These are phyloP conservation scores for Euschistus heros DNA, from an alignment of 1,140 invertebrate species.

Conservation along the genomic window DNA sequence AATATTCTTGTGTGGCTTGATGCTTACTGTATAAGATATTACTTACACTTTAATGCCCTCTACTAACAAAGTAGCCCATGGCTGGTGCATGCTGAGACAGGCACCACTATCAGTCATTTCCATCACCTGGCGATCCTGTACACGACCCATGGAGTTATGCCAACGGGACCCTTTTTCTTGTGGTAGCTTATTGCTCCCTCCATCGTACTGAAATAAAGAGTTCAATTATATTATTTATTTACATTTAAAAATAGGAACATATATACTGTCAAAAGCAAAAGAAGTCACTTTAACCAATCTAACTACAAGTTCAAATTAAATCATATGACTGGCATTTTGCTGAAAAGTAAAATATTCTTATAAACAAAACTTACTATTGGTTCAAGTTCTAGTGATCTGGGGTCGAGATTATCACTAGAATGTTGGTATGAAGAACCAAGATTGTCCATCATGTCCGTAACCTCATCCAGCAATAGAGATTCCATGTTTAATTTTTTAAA, in stretches of 20 bases:
- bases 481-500: conserved; percentile 18
- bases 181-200: not conserved
- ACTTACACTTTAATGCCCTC: conserved; percentile 73
- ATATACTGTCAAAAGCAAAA: too few relatives aligned
- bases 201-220: too few relatives aligned
- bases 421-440: too few relatives aligned
- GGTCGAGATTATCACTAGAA: conserved; percentile 14
- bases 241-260: too few relatives aligned
- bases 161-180: conserved; percentile 18
- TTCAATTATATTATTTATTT: too few relatives aligned
- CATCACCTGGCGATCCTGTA: conserved; percentile 75
- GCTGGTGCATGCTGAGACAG: conserved; percentile 92
- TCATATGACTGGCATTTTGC: too few relatives aligned
- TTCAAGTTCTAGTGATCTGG: conserved; percentile 15
- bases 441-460: conserved; percentile 8
- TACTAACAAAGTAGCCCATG: conserved; percentile 84
- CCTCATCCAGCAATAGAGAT: conserved; percentile 13
- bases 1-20: too few relatives aligned
- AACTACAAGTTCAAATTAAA: too few relatives aligned
- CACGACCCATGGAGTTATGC: conserved; percentile 32
- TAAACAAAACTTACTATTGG: conserved; percentile 14
- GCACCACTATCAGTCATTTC: conserved; percentile 81
- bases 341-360: too few relatives aligned
- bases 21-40: too few relatives aligned
- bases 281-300: too few relatives aligned